Evolutionary conservation across 2,797 vertebrate genomes (phyloP).

Genomic region (Sebastes vulpes): DNA sequence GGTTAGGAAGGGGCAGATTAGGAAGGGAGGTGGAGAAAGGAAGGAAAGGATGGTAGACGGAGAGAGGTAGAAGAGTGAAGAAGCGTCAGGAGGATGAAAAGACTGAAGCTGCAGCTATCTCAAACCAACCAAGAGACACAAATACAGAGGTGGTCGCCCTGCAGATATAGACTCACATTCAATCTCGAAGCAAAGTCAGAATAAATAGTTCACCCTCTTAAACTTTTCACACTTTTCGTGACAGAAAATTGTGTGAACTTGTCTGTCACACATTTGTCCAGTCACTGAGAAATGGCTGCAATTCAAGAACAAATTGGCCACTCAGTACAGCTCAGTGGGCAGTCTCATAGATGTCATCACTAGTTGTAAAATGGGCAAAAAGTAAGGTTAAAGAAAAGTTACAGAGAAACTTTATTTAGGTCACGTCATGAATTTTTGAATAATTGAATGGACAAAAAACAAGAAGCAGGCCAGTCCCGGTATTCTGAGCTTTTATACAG

Average conservation of each 20-base stretch:
- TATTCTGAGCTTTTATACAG: neutral
- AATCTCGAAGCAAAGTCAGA: conserved; percentile 3
- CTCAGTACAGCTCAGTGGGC: neutral
- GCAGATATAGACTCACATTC: neutral
- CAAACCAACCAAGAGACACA: neutral
- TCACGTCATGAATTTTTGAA: neutral
- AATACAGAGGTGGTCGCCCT: neutral
- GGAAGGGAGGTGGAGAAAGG: neutral
- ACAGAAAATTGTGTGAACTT: conserved; percentile 21
- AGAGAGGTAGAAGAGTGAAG: neutral
- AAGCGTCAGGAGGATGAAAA: neutral
- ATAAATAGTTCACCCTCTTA: conserved; percentile 1
- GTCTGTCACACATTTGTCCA: conserved; percentile 30
- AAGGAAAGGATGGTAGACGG: neutral
- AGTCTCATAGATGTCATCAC: neutral
- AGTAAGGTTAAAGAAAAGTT: neutral
- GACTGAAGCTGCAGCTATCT: neutral
- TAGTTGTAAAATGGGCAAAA: neutral
- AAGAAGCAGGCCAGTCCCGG: neutral
- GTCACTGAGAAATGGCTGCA: conserved; percentile 53
- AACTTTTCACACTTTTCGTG: conserved; percentile 19
- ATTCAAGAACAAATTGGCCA: conserved; percentile 47
- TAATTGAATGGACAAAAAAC: neutral
- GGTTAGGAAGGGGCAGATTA: neutral
- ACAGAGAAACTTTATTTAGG: neutral